Percentiles rank a stretch among this genome's conserved stretches.
Conservation (phyloP, 2,888 invertebrate genomes). For the Caenorhabditis sp. region DNA sequence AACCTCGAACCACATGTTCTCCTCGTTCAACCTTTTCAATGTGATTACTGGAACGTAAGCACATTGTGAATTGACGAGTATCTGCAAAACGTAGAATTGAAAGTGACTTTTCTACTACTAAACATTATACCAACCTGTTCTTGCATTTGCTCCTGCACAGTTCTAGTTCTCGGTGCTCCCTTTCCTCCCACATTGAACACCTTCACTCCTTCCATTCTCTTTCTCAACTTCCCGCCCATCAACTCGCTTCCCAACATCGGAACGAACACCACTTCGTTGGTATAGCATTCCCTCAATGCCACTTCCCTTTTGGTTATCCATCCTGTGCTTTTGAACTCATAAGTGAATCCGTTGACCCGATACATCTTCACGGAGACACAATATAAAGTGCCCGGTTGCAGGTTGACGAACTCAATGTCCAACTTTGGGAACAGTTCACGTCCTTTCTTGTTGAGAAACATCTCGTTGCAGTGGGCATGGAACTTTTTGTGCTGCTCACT, state of each 20-base stretch:
- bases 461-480: background rate
- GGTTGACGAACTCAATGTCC: background rate
- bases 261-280: background rate
- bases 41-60: background rate
- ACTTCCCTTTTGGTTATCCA: background rate
- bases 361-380: background rate
- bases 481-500: background rate
- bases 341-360: background rate
- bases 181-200: background rate
- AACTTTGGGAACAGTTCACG: background rate
- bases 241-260: background rate
- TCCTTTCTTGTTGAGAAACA: background rate
- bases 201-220: background rate
- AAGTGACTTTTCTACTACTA: too few relatives aligned
- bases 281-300: background rate
- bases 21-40: too few relatives aligned
- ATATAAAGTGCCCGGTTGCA: background rate
- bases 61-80: background rate
- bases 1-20: too few relatives aligned
- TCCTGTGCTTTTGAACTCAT: background rate
- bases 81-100: background rate
- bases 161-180: too few relatives aligned
- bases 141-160: too few relatives aligned
- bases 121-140: too few relatives aligned
- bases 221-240: background rate